A percentile compares a stretch with the other conserved stretches of the same genome.
Evolutionary conservation across 2,797 vertebrate species (phyloP).

Genomic region (Sebastes goodei): DNA sequence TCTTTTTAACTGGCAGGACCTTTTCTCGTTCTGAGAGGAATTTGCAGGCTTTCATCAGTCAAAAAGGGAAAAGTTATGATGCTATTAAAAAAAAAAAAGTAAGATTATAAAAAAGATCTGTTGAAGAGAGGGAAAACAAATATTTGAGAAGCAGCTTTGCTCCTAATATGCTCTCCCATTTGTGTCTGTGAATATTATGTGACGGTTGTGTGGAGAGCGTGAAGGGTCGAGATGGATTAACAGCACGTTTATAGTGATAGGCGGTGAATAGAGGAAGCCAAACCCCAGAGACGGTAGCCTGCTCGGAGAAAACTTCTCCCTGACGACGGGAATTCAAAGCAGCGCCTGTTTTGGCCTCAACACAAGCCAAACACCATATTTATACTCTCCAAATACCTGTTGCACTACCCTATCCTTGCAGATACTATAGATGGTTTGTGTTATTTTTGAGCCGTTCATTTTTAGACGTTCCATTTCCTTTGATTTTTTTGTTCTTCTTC

Average conservation of each 20-base stretch:
- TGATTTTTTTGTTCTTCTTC: slow-evolving; percentile 18
- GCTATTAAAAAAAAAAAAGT: slow-evolving; percentile 46
- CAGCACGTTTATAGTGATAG: slow-evolving; percentile 21
- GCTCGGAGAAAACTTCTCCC: neutral
- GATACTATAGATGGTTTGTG: neutral
- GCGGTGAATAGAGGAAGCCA: neutral
- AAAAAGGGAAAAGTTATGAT: slow-evolving; percentile 44
- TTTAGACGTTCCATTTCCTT: slow-evolving; percentile 48
- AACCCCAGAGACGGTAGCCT: neutral
- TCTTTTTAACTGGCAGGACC: slow-evolving; percentile 46
- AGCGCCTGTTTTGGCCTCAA: neutral
- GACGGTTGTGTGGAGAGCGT: neutral
- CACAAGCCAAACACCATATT: neutral
- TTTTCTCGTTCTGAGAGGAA: slow-evolving; percentile 46
- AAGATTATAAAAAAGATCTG: slow-evolving; percentile 32
- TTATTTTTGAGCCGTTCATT: slow-evolving; percentile 34
- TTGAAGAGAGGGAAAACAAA: neutral
- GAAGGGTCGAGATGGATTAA: slow-evolving; percentile 8
- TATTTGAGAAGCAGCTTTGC: slow-evolving; percentile 4
- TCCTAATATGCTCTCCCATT: neutral
- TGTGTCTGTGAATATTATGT: slow-evolving; percentile 10
- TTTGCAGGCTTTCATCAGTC: slow-evolving; percentile 61
- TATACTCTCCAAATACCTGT: neutral
- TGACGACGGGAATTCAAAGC: neutral
- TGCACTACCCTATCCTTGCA: neutral